Evolutionary conservation across 1,140 invertebrate species (phyloP).

Genomic region (Drosophila nigromelanica): DNA sequence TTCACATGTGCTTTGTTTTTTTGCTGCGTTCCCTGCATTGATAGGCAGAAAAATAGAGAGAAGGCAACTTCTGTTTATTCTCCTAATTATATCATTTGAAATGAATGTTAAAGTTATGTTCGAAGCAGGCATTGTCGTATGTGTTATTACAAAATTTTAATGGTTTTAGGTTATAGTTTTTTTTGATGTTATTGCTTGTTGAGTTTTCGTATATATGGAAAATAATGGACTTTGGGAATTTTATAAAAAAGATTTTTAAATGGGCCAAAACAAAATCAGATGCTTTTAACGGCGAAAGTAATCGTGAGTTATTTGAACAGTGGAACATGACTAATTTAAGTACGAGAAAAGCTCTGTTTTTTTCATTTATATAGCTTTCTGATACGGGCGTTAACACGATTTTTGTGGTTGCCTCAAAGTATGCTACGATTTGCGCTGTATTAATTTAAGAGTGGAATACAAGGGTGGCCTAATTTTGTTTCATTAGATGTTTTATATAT

Average conservation of each 20-base stretch:
- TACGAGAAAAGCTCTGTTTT: no score
- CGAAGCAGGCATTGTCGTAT: conserved; percentile 5
- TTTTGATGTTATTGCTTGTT: conserved; percentile 3
- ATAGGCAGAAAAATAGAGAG: conserved; percentile 33
- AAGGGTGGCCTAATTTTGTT: no score
- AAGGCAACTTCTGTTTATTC: background rate
- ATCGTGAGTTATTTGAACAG: conserved; percentile 3
- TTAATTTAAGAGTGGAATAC: no score
- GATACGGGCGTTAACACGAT: no score
- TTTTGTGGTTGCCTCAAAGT: conserved; percentile 37
- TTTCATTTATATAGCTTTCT: no score
- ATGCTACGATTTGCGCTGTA: conserved; percentile 5
- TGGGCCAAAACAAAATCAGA: background rate
- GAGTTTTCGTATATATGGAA: background rate
- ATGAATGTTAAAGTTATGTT: background rate
- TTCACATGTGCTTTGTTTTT: conserved; percentile 20
- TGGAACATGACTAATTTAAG: no score
- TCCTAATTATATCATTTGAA: background rate
- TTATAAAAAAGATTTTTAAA: conserved; percentile 2
- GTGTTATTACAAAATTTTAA: background rate
- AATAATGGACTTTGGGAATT: conserved; percentile 4
- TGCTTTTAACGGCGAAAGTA: background rate
- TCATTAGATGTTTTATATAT: no score
- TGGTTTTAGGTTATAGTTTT: background rate
- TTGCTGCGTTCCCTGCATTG: conserved; percentile 71